Percentiles rank a stretch among this genome's conserved stretches.
Conservation (phyloP, 2,797 vertebrate genomes). For the Phrynocephalus vlangalii region DNA sequence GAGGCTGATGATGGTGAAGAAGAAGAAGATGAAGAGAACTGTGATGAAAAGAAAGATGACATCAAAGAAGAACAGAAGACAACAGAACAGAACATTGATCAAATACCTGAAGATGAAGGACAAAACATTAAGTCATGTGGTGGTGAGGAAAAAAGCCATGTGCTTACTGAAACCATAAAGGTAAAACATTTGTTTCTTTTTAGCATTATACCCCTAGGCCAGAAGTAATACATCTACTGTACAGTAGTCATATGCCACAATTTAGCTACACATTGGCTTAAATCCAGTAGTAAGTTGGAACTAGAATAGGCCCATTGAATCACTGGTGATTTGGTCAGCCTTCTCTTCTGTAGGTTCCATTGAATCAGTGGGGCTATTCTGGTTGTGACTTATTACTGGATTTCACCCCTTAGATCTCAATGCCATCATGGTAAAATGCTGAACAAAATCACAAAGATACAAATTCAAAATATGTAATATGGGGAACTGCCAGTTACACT, state of each 20-base stretch:
- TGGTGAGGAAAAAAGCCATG: conserved; percentile 32
- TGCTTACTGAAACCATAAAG: conserved; percentile 50
- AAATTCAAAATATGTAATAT: background rate
- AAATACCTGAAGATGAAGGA: conserved; percentile 19
- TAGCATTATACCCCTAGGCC: conserved; percentile 18
- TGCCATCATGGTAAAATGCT: background rate
- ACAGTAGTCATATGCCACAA: background rate
- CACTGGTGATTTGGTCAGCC: too few species aligned
- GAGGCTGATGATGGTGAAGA: conserved; percentile 42
- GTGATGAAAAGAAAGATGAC: conserved; percentile 13
- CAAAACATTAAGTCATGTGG: conserved; percentile 41
- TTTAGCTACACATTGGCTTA: background rate
- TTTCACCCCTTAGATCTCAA: too few species aligned
- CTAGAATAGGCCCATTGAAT: too few species aligned
- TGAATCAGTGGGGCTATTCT: too few species aligned
- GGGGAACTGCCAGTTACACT: background rate
- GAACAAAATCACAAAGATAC: background rate
- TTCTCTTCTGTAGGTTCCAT: too few species aligned
- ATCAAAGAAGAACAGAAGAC: background rate
- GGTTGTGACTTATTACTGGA: too few species aligned
- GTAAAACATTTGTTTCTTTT: conserved; percentile 50
- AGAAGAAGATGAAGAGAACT: background rate
- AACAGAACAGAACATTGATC: conserved; percentile 16
- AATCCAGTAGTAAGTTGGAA: too few species aligned
- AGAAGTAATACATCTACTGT: background rate